Evolutionary conservation across 2,888 invertebrate genomes (phyloP).

Genomic region (Plemyria rubiginata): DNA sequence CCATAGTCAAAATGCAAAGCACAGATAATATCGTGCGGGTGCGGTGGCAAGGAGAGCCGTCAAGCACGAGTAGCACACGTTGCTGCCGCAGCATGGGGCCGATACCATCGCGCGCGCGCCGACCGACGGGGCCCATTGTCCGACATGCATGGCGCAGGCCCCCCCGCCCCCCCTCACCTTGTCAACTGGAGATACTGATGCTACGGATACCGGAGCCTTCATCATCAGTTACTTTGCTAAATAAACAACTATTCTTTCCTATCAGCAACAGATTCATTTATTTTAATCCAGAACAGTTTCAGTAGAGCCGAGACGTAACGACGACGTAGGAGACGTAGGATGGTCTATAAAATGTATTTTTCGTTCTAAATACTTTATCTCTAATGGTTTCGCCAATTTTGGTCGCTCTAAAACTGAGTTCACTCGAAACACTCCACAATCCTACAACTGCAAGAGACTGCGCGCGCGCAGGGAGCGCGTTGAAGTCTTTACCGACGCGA

Average conservation of each 20-base stretch:
- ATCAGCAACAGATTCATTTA: no score
- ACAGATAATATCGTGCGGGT: slow-evolving; percentile 5
- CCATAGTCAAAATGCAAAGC: slow-evolving; percentile 3
- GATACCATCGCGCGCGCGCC: neutral
- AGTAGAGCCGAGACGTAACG: no score
- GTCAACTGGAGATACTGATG: slow-evolving; percentile 5
- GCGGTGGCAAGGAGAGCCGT: no score
- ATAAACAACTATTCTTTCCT: no score
- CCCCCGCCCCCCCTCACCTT: neutral
- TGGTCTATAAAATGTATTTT: no score
- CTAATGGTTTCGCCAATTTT: no score
- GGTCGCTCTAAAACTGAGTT: no score
- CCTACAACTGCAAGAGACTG: neutral
- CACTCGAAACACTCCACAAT: neutral
- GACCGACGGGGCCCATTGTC: slow-evolving; percentile 5
- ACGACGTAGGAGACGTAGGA: no score
- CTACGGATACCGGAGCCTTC: neutral
- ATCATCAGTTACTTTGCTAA: no score
- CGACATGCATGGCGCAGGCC: slow-evolving; percentile 1
- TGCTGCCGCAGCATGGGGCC: slow-evolving; percentile 4
- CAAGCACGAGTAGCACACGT: slow-evolving; percentile 19
- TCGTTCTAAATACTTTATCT: no score
- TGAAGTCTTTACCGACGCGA: slow-evolving; percentile 22
- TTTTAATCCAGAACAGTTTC: no score
- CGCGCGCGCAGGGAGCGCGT: slow-evolving; percentile 16